Percentiles rank a stretch among this genome's conserved stretches.
These are phyloP conservation scores for Sus scrofa DNA, from an alignment of 2,113 vertebrate species.

Conservation along the genomic window T2T-Sscrofa CM000830.6:130274501-130275000, in stretches of 20 bases:
- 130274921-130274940: conserved; percentile 72
- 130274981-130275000: conserved; percentile 25
- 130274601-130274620: background rate
- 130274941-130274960: conserved; percentile 28
- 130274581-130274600: background rate
- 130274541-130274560: too few relatives aligned
- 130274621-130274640: background rate
- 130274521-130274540: too few relatives aligned
- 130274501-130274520: too few relatives aligned
- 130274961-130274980: conserved; percentile 3
- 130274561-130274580: background rate
- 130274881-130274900: too few relatives aligned
- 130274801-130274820: background rate
- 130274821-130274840: background rate
- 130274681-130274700: conserved; percentile 4
- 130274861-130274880: background rate
- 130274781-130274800: background rate
- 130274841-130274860: conserved; percentile 39
- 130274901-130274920: background rate
- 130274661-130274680: background rate
- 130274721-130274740: conserved; percentile 45
- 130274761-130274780: background rate
- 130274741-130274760: background rate
- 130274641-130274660: background rate
- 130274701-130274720: background rate